Conservation (phyloP, 2,888 invertebrate species). For the Sinohyriopsis cumingii region DNA sequence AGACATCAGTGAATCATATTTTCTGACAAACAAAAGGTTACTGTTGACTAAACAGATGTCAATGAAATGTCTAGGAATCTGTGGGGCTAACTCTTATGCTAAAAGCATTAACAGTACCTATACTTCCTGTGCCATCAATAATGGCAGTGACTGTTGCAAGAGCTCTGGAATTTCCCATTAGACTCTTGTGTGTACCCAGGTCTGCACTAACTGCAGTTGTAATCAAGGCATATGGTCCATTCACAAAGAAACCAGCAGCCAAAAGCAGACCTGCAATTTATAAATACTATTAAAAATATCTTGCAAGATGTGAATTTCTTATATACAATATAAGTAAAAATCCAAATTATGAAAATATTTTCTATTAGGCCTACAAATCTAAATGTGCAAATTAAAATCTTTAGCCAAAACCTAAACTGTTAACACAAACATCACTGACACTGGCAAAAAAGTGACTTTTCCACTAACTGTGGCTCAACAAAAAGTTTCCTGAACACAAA, state of each 20-base stretch:
- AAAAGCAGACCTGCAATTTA: conserved; percentile 77
- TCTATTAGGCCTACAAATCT: no score
- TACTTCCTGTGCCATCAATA: conserved; percentile 95
- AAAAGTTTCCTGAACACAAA: no score
- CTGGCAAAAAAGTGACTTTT: no score
- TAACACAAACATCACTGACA: no score
- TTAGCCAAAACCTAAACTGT: no score
- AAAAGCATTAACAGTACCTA: conserved; percentile 74
- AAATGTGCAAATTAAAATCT: no score
- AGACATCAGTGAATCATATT: no score
- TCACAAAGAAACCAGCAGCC: conserved; percentile 87
- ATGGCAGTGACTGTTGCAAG: conserved; percentile 98
- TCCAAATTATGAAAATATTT: not conserved
- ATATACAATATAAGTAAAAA: not conserved
- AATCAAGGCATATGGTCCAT: conserved; percentile 96
- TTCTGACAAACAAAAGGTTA: no score
- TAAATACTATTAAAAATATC: not conserved
- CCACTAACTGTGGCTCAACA: no score
- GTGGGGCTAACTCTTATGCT: no score
- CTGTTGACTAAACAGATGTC: no score
- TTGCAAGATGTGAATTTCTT: not conserved
- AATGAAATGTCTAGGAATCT: no score
- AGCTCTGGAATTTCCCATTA: conserved; percentile 89
- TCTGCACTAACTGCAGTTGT: conserved; percentile 97
- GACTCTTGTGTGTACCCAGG: conserved; percentile 87